Base-by-base conservation (phyloP, 2,888 invertebrate genomes). In the Liposcelis brunnea region DNA sequence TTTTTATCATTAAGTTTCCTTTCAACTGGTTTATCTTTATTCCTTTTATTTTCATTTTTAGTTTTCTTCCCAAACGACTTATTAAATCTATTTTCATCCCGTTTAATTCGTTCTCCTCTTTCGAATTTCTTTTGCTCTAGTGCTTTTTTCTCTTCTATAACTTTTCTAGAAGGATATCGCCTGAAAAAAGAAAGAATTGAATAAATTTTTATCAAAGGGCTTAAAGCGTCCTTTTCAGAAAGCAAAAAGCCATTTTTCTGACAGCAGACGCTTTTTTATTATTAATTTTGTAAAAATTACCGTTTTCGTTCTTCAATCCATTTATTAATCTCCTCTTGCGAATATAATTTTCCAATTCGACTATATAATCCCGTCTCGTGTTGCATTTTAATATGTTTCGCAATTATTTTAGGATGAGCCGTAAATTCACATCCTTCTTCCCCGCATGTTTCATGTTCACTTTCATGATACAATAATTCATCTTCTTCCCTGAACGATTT, bases 221-320 rank as follows among this genome's bases (percentile, higher is more conserved):
- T n/a, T n/a, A n/a, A n/a, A n/a, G n/a, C n/a, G n/a, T n/a, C n/a
- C n/a, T n/a, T n/a, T n/a, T n/a, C n/a, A n/a, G n/a, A n/a, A n/a
- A n/a, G n/a, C n/a, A n/a, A n/a, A n/a, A n/a, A n/a, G n/a, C n/a
- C n/a, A n/a, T n/a, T n/a, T n/a, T n/a, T n/a, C n/a, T n/a, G n/a
- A n/a, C n/a, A n/a, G n/a, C n/a, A n/a, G n/a, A n/a, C n/a, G n/a
- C n/a, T n/a, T n/a, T n/a, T n/a, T n/a, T n/a, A n/a, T n/a, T n/a
- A n/a, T n/a, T n/a, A n/a, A n/a, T n/a, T n/a, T n/a, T 31, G 14
- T 32, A 35, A 12, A 26, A 33, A 46, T 51, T 52, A 71, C 64
- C 69, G 79, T 59, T 76, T 81, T 42, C 94, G 69, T 55, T 91
- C 89, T 43, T 72, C 74, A 51, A 76, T 72, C 90, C 91, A 94